A percentile compares a stretch with the other conserved stretches of the same genome.
Conservation (phyloP, 53 echinoderm and acorn worm species). For the Temnopleurus reevesii region DNA sequence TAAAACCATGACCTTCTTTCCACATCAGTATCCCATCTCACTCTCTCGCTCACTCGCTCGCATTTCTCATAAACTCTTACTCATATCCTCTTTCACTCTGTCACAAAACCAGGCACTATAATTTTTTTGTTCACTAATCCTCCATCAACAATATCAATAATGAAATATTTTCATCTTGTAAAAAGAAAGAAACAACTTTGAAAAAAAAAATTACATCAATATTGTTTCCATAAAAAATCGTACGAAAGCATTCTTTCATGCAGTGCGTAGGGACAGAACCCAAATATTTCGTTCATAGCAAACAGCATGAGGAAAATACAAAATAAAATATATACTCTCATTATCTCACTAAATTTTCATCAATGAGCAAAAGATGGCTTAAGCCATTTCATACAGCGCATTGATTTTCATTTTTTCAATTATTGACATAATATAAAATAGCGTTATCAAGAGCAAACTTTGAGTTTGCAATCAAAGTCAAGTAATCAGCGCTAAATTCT, state of each 20-base stretch:
- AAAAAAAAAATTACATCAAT: conserved; percentile 3
- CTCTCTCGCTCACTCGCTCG: not conserved
- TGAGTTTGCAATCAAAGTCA: not conserved
- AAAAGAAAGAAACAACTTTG: conserved; percentile 20
- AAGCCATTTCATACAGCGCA: conserved; percentile 23
- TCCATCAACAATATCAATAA: conserved; percentile 13
- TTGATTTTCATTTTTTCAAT: not conserved
- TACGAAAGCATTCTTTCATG: conserved; percentile 1
- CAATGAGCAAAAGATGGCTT: not conserved
- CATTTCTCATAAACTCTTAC: not conserved
- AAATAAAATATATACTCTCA: conserved; percentile 16
- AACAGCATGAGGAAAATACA: conserved; percentile 22
- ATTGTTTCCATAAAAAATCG: not conserved
- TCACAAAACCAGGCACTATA: conserved; percentile 45
- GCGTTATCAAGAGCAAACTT: not conserved
- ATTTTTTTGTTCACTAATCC: conserved; percentile 35
- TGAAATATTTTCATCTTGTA: conserved; percentile 36
- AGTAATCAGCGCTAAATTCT: not conserved
- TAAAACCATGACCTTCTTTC: conserved; percentile 5
- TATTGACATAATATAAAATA: not conserved
- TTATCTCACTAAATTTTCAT: not conserved
- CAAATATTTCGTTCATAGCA: conserved; percentile 12
- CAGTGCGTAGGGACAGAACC: not conserved
- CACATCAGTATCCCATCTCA: not conserved
- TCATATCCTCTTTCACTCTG: not conserved